These are phyloP conservation scores for Menidia menidia DNA, from an alignment of 2,797 vertebrate genomes.

Conservation along the genomic window DNA sequence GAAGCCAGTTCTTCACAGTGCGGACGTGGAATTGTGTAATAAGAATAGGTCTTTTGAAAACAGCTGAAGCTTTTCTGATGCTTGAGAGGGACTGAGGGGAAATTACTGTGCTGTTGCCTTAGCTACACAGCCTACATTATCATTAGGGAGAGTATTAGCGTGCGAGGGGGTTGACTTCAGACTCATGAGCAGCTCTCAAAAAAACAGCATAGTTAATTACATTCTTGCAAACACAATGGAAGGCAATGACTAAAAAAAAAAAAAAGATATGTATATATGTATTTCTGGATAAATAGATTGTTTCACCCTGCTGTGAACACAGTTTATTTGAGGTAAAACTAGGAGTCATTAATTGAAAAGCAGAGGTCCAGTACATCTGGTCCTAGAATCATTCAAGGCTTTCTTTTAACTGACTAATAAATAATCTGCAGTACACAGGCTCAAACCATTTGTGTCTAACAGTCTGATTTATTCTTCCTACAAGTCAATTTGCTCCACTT, in stretches of 20 bases:
- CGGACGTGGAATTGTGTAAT: not conserved
- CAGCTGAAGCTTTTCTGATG: slow-evolving; percentile 23
- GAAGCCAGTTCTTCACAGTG: not conserved
- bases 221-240: slow-evolving; percentile 7
- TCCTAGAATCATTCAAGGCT: too few relatives aligned
- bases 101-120: slow-evolving; percentile 70
- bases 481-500: slow-evolving; percentile 11
- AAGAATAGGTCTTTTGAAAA: not conserved
- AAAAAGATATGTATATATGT: not conserved
- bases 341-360: too few relatives aligned
- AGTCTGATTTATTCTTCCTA: too few relatives aligned
- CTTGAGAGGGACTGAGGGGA: slow-evolving; percentile 54
- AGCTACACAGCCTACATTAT: slow-evolving; percentile 63
- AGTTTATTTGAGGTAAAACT: too few relatives aligned
- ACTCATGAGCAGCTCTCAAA: slow-evolving; percentile 23
- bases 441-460: not conserved
- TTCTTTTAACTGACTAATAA: too few relatives aligned
- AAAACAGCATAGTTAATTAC: slow-evolving; percentile 7
- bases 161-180: slow-evolving; percentile 32
- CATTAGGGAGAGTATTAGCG: slow-evolving; percentile 60
- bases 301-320: too few relatives aligned
- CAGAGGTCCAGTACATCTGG: too few relatives aligned
- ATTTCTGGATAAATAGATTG: too few relatives aligned
- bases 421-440: not conserved
- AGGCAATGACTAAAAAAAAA: slow-evolving; percentile 10